A percentile compares a stretch with the other conserved stretches of the same genome.
phyloP scores from a whole-genome alignment of 2,113 vertebrate genomes.

The Calonectris borealis region DNA sequence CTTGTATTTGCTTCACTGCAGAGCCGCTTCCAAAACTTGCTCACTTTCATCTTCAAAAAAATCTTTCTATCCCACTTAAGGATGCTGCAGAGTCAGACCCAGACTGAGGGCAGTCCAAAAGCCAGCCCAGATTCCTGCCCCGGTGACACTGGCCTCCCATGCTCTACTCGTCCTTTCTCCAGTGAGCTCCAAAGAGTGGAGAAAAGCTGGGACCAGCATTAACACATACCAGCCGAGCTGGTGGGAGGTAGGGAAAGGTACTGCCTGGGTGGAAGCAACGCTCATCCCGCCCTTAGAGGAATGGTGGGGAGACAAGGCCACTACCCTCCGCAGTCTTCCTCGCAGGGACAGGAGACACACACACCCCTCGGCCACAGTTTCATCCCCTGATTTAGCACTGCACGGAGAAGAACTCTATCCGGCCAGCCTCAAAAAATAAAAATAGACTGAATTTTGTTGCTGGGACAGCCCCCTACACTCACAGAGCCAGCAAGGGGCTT shows the following conservation, averaged over 20 bases:
- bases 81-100: background rate
- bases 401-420: background rate
- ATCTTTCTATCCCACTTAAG: background rate
- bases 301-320: background rate
- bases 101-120: background rate
- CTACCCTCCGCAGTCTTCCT: background rate
- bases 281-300: background rate
- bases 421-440: background rate
- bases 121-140: background rate
- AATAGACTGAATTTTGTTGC: background rate
- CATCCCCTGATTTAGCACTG: background rate
- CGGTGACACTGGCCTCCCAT: background rate
- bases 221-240: background rate
- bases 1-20: background rate
- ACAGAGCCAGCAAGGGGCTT: background rate
- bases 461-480: background rate
- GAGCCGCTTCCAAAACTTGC: background rate
- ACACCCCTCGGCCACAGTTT: background rate
- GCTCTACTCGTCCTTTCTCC: background rate
- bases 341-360: background rate
- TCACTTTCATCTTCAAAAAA: background rate
- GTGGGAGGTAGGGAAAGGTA: background rate
- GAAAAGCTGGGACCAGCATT: background rate
- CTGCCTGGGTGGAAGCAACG: background rate
- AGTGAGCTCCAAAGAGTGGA: background rate